Conservation (phyloP, 2,113 vertebrate species). For the Embiotoca jacksoni region DNA sequence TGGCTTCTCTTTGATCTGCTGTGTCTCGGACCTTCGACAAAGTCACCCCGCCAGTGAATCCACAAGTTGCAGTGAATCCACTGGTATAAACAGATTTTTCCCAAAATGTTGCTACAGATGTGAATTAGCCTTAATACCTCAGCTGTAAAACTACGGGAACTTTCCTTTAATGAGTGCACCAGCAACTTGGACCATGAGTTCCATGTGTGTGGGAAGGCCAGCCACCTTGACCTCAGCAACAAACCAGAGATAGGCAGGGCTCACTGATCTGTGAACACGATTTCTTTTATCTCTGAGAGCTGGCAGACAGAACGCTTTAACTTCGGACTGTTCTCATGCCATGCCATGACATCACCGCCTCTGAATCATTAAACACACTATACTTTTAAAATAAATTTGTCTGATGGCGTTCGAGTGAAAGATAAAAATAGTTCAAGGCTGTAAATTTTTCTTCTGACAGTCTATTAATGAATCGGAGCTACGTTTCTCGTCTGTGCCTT, state of each 20-base stretch:
- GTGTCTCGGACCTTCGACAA: too few species aligned
- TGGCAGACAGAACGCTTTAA: constrained; percentile 9
- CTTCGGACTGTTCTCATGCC: constrained; percentile 39
- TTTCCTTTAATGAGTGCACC: constrained; percentile 17
- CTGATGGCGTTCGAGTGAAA: constrained; percentile 14
- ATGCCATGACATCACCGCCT: constrained; percentile 51
- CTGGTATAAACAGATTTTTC: neutral
- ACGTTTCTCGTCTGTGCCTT: neutral
- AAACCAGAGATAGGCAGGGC: constrained; percentile 36
- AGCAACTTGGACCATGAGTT: constrained; percentile 12
- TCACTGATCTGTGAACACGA: constrained; percentile 47
- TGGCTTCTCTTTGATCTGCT: neutral
- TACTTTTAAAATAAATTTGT: constrained; percentile 20
- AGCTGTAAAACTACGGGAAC: constrained; percentile 2
- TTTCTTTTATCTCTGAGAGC: constrained; percentile 63
- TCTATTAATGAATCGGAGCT: neutral
- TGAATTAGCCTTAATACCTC: neutral
- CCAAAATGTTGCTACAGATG: neutral
- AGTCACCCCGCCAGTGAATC: too few species aligned
- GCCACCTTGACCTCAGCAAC: constrained; percentile 56
- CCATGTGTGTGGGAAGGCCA: constrained; percentile 50
- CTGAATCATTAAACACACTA: constrained; percentile 2
- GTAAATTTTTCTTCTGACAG: neutral
- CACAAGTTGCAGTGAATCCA: neutral
- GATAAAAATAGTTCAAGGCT: constrained; percentile 5